Evolutionary conservation across 2,797 vertebrate genomes (phyloP), one percentile per base, ranked within the genome.

Genomic region (Cyprinodon diabolis): DNA sequence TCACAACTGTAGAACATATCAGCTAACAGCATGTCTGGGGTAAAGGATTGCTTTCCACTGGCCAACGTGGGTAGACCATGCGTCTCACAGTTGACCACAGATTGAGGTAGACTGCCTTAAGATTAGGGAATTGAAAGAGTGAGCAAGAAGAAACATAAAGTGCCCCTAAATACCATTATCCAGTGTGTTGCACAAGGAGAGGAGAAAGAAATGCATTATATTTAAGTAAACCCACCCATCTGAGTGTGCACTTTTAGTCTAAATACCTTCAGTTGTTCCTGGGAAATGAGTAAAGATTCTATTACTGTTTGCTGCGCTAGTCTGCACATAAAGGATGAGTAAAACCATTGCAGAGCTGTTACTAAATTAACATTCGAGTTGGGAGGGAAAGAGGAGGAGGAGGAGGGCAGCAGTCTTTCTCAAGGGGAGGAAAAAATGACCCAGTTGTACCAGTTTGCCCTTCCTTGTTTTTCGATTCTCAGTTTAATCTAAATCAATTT

Each of bases 251-350:
- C 52, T 54, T 35, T 79, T 81, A 54, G 68, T 45, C 62, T 79
- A 89, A 89, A 89, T 82, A 80, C 67, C 66, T 72, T 79, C 52
- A 48, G 83, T 69, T 67, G 73, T 68, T 67, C 66, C 74, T 78
- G 78, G 73, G 76, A 86, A 87, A 78, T 45, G 10, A 66, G 65
- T 37, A n/a, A 35, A 48, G 75, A 21, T 76, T 82, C 79, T 56
- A 72, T 79, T 82, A 55, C 78, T 91, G 83, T 87, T 92, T 93
- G 86, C 89, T 89, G 88, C 92, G 87, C 84, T 88, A 89, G 80
- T 78, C 85, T 75, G 84, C 71, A 76, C 89, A 85, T 86, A 48
- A 12, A 81, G 80, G 87, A 84, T 88, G 80, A 83, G 84, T 69
- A 75, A 62, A 80, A 66, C 73, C 79, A 81, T 79, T 85, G 51